phyloP scores from a whole-genome alignment of 2,113 vertebrate genomes.

The Diphyllodes magnificus region DNA sequence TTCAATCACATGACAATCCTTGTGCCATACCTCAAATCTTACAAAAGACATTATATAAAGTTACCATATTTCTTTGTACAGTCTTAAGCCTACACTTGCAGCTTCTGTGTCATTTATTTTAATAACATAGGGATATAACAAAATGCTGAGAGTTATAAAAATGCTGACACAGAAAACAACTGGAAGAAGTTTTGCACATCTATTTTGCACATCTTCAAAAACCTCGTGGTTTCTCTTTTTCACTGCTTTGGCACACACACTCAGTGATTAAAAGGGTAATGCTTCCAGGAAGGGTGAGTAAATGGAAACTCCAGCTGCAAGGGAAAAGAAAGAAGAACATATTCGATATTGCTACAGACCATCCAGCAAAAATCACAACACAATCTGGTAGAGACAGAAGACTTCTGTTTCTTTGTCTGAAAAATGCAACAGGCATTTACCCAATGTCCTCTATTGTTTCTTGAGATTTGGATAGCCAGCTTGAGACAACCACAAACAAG shows the following conservation, averaged over 20 bases:
- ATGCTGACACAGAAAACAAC: not conserved
- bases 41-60: not conserved
- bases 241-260: not conserved
- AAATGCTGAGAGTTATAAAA: not conserved
- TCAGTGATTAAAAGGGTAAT: not conserved
- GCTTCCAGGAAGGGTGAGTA: constrained; percentile 41
- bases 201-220: not conserved
- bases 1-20: not conserved
- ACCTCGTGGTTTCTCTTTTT: not conserved
- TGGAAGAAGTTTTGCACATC: not conserved
- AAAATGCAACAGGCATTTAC: constrained; percentile 18
- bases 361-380: constrained; percentile 40
- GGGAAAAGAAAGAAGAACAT: constrained; percentile 23
- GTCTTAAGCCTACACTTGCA: not conserved
- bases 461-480: constrained; percentile 10
- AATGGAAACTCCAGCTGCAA: constrained; percentile 48
- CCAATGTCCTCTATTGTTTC: constrained; percentile 38
- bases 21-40: not conserved
- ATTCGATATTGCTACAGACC: constrained; percentile 1
- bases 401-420: constrained; percentile 49
- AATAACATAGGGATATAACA: not conserved
- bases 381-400: constrained; percentile 43
- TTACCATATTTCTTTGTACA: not conserved
- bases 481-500: constrained; percentile 58
- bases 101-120: not conserved